A percentile compares a stretch with the other conserved stretches of the same genome.
Evolutionary conservation across 2,113 vertebrate genomes (phyloP).

Genomic region (Melierax canorus): DNA sequence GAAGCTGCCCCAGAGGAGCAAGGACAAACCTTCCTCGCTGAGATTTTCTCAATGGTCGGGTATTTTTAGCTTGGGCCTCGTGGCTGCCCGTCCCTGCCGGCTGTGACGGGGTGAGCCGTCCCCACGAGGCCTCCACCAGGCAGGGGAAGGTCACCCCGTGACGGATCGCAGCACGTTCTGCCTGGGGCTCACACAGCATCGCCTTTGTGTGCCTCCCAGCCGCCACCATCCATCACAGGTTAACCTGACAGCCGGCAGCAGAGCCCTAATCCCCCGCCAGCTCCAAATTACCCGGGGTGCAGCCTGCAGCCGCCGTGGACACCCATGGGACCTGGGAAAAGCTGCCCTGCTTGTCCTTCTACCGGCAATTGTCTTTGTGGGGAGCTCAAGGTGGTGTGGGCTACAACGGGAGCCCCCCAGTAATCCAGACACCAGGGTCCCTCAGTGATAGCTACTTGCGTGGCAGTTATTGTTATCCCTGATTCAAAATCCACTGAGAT

Average conservation of each 20-base stretch:
- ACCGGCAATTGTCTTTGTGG: rapidly evolving
- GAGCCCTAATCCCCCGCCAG: slow-evolving; percentile 66
- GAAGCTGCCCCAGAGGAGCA: background rate
- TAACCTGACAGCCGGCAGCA: slow-evolving; percentile 86
- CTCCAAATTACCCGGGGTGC: background rate
- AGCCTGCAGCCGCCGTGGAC: background rate
- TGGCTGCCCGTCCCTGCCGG: background rate
- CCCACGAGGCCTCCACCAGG: background rate
- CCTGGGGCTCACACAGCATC: slow-evolving; percentile 72
- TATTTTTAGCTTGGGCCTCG: slow-evolving; percentile 25
- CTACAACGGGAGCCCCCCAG: rapidly evolving
- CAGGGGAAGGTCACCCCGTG: slow-evolving; percentile 66
- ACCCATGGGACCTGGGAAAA: background rate
- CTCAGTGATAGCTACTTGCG: rapidly evolving
- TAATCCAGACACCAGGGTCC: rapidly evolving
- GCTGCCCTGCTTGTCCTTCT: rapidly evolving
- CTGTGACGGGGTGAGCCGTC: background rate
- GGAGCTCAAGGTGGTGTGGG: background rate
- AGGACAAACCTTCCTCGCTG: background rate
- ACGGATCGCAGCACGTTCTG: slow-evolving; percentile 82
- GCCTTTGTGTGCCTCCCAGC: slow-evolving; percentile 87
- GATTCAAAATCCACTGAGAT: rapidly evolving
- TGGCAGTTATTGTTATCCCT: rapidly evolving
- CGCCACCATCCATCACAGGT: slow-evolving; percentile 85
- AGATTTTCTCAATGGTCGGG: slow-evolving; percentile 22